These are phyloP conservation scores for Lucilia cuprina DNA, from an alignment of 1,140 invertebrate species.

Conservation along the genomic window DNA sequence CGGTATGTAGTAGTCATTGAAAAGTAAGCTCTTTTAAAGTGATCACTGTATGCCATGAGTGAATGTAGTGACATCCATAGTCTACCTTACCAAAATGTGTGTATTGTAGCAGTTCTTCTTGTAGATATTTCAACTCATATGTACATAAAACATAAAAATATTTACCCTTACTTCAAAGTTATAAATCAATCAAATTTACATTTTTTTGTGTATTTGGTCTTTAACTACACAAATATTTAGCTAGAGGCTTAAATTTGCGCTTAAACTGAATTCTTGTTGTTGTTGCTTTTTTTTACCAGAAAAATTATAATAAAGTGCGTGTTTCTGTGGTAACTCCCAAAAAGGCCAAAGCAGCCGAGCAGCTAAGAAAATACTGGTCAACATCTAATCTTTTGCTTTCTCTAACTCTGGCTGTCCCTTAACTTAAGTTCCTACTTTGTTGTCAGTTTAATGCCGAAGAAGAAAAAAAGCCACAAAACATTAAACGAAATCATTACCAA, in stretches of 20 bases:
- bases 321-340: conserved; percentile 30
- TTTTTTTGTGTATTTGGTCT: not conserved
- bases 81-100: too few species aligned
- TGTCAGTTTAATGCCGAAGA: too few species aligned
- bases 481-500: conserved; percentile 23
- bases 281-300: not conserved
- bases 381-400: not conserved
- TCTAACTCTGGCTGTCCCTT: not conserved
- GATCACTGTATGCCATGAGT: too few species aligned
- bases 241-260: conserved; percentile 38
- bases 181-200: conserved; percentile 57
- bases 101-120: not conserved
- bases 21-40: too few species aligned
- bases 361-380: not conserved
- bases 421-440: not conserved
- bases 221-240: conserved; percentile 46
- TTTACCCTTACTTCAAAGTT: conserved; percentile 41
- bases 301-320: conserved; percentile 30
- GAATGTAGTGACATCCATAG: too few species aligned
- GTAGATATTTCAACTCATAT: not conserved
- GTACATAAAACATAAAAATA: too few species aligned
- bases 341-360: not conserved
- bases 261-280: not conserved
- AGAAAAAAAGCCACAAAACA: too few species aligned
- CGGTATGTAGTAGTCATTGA: too few species aligned